Base-by-base conservation (phyloP, 2,888 invertebrate species). In the Agrochola macilenta region DNA sequence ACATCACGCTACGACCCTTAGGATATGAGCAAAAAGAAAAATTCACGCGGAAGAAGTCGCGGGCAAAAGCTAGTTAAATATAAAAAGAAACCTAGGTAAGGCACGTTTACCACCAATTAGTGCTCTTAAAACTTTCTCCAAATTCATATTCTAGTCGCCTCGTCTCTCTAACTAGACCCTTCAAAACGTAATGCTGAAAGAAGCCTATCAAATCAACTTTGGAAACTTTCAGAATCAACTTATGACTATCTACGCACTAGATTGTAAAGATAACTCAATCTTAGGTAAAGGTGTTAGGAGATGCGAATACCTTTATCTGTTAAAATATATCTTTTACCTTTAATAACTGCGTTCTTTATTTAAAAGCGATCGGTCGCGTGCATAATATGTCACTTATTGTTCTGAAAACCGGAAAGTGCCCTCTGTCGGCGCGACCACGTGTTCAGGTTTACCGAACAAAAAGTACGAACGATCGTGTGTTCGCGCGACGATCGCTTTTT, bases 191-290 rank as follows among this genome's bases (percentile, higher is more conserved):
- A 17, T 61, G 14, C 46, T 72, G 57, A 78, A 74, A 80, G 73
- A 81, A 72, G 17, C 57, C 74, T 82, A 74, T 85, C 66, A 79
- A 85, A 82, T 68, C 69, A 68, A 81, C 84, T 66, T 82, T 74
- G 11, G 49, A 8, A 71, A 84, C 72, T 79, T 85, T 60, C 54
- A 9, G 49, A 75, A 82, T 57, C 57, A 70, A 82, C 63, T 75
- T 84, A 63, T 57, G 65, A 63, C 43, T 81, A 85, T 82, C 61
- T 35, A 35, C 35, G 35, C 60, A 74, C 64, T 70, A 58, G 52
- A 78, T 80, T 73, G 43, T 20, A 23, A 17, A 57, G 57, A 82
- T 71, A 82, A 61, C 57, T 79, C 43, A 35, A 57, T 82, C 35
- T 71, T 60, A 64, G 46, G 9, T 64, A 68, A 46, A 39, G 9